Evolutionary conservation across 1,140 invertebrate species (phyloP).

Genomic region (Antheraea pernyi): DNA sequence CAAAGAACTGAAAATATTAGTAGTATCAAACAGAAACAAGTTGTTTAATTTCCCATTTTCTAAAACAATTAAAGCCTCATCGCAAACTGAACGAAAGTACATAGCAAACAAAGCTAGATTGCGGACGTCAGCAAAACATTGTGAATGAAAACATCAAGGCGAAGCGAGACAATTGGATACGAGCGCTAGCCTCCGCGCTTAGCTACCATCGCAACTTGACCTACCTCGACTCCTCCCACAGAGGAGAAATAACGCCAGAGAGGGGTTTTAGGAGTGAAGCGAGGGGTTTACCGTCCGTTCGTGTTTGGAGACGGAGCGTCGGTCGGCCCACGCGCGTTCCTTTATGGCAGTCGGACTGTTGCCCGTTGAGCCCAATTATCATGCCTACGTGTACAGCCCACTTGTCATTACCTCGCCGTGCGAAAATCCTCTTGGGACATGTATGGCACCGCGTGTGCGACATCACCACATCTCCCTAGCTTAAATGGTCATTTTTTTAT

Average conservation of each 20-base stretch:
- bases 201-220: constrained; percentile 32
- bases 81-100: constrained; percentile 34
- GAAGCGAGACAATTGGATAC: constrained; percentile 48
- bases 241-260: neutral
- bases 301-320: constrained; percentile 60
- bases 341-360: constrained; percentile 62
- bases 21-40: neutral
- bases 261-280: constrained; percentile 3
- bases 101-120: constrained; percentile 25
- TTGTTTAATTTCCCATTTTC: neutral
- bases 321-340: constrained; percentile 58
- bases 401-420: constrained; percentile 66
- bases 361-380: constrained; percentile 70
- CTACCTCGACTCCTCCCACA: constrained; percentile 30
- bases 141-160: constrained; percentile 65
- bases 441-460: constrained; percentile 27
- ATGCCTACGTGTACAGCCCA: constrained; percentile 68
- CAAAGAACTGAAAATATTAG: no score
- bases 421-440: constrained; percentile 58
- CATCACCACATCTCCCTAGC: constrained; percentile 11
- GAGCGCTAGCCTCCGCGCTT: constrained; percentile 35
- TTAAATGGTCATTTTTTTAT: constrained; percentile 11
- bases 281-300: constrained; percentile 28
- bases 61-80: neutral
- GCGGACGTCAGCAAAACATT: constrained; percentile 52